Evolutionary conservation across 1,140 invertebrate species (phyloP), one percentile per base, ranked within the genome.

Genomic region (Halotydeus destructor): DNA sequence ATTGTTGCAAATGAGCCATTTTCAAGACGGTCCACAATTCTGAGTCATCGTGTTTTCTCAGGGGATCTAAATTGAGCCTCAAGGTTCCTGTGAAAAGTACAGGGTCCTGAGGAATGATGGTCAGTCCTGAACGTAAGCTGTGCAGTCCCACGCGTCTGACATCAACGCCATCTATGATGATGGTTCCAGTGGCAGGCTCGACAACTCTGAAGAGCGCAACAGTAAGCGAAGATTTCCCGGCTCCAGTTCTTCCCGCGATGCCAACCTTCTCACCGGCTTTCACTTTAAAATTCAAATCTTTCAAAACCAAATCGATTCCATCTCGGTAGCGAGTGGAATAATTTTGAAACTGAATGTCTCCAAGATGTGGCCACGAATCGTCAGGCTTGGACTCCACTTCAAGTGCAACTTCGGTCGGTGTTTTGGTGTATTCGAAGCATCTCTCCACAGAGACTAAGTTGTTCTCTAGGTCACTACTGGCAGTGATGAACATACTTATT

Each of bases 61-160:
- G 58, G 0, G 89, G 85, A 62, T 91, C 84, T 26, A 96, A 59
- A 64, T 96, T 96, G 52, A 88, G 77, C 41, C 79, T 64, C 12
- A 96, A 62, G 2, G 72, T 76, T 2, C 84, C 86, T 55, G 66
- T 66, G 60, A 93, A 94, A 30, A 96, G 63, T 57, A 94, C 86
- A 4, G 88, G 83, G 55, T 86, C 78, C 63, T 97, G 89, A 1
- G 88, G 83, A 52, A 96, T 89, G 49, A 91, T 74, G 18, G 79
- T 78, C 41, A 97, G 61, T 12, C 75, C 69, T 5, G 78, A 78
- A 70, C 80, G 72, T 16, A 86, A 62, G 39, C 72, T 67, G 40
- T 64, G 60, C 5, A 84, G 57, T 35, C 38, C 38, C 19, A 43
- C 5, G 8, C 16, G 9, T 19, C n/a, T 18, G 5, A 44, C 44